A percentile compares a stretch with the other conserved stretches of the same genome.
Evolutionary conservation across 2,888 invertebrate species (phyloP).

Genomic region (Papilio gigon): DNA sequence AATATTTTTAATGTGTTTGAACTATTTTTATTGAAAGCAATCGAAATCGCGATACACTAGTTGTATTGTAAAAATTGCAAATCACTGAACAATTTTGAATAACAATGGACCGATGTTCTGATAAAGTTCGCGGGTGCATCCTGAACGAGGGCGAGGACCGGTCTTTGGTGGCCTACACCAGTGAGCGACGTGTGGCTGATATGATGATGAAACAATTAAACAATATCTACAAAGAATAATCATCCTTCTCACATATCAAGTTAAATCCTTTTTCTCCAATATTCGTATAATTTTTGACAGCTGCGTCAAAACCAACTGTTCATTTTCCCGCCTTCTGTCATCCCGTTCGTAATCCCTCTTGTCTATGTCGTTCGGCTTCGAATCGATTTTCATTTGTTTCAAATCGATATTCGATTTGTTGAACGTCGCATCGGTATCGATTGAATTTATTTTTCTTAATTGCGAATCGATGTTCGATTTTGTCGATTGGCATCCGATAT

Average conservation of each 20-base stretch:
- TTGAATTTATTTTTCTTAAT: constrained; percentile 12
- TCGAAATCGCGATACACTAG: no score
- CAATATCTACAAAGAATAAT: neutral
- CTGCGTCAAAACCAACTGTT: constrained; percentile 30
- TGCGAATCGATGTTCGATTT: constrained; percentile 4
- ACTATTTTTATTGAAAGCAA: no score
- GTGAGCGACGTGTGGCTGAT: neutral
- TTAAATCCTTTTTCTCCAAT: constrained; percentile 68
- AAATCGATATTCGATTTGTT: neutral
- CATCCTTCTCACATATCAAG: constrained; percentile 20
- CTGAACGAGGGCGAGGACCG: no score
- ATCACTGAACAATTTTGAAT: no score
- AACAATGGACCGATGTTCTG: no score
- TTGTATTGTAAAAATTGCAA: no score
- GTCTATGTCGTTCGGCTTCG: neutral
- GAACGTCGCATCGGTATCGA: neutral
- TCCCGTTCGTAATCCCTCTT: constrained; percentile 11
- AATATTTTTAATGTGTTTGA: no score
- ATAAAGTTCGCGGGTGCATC: no score
- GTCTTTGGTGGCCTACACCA: no score
- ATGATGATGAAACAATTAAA: neutral
- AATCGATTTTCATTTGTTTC: constrained; percentile 1
- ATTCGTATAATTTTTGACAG: constrained; percentile 36
- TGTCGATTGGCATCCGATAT: neutral
- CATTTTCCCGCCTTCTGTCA: constrained; percentile 30